Evolutionary conservation across 64 coral and sea anemone genomes (phyloP).

Genomic region (Orbicella faveolata): DNA sequence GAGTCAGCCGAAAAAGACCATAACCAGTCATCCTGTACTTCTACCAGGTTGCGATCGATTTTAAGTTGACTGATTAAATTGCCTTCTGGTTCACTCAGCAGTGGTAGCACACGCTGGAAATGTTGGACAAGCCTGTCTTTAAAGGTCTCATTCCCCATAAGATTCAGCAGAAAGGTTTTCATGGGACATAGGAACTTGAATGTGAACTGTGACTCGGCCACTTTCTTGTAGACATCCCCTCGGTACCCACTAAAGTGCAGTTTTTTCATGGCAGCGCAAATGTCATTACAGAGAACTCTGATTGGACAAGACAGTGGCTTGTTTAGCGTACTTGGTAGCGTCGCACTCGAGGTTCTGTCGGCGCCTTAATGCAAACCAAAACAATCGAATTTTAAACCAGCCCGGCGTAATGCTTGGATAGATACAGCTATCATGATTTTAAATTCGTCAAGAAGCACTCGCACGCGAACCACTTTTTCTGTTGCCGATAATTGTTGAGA

Average conservation of each 20-base stretch:
- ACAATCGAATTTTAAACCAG: not conserved
- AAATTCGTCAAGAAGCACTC: not conserved
- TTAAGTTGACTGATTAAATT: not conserved
- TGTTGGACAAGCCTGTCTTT: constrained; percentile 25
- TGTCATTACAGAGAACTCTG: constrained; percentile 14
- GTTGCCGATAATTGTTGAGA: not conserved
- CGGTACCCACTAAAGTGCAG: not conserved
- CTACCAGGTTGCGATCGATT: constrained; percentile 16
- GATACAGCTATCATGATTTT: not conserved
- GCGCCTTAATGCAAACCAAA: not conserved
- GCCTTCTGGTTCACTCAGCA: constrained; percentile 16
- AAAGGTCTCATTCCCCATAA: not conserved
- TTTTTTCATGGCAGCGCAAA: not conserved
- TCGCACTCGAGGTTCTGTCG: not conserved
- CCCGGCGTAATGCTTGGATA: not conserved
- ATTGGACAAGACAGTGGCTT: constrained; percentile 35
- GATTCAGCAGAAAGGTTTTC: not conserved
- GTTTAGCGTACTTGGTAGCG: not conserved
- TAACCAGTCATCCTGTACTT: constrained; percentile 7
- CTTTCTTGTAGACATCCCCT: not conserved
- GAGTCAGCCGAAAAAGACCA: constrained; percentile 7
- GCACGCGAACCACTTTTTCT: constrained; percentile 4
- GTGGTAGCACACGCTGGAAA: not conserved
- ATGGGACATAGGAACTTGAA: not conserved
- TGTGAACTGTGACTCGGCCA: not conserved